Base-by-base conservation (phyloP, 1,140 invertebrate species). In the Monochamus saltuarius region DNA sequence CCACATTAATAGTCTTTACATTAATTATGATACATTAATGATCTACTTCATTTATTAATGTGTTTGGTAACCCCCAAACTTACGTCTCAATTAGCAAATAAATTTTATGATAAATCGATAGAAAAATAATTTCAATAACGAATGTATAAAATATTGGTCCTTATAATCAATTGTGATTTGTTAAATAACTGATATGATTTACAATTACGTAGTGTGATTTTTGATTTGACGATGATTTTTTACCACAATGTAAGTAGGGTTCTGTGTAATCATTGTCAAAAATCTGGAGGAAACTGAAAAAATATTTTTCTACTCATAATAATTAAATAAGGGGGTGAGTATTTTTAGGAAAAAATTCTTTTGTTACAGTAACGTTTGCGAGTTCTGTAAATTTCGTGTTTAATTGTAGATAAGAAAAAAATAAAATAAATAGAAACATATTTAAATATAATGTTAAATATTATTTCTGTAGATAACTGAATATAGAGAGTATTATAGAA, bases 111-210 rank as follows among this genome's bases (percentile, higher is more conserved):
- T 57, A 57, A 46, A 49, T 46, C 29, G 22, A 19, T 58, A 58
- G 45, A 58, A 58, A 58, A 58, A 58, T 58, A 58, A 58, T 49
- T 11, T 29, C 6, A 29, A 29, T 29, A 16, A 47, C 17, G 29
- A 47, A 47, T 49, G 51, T 61, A 61, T 52, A 61, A 61, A 61
- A 54, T 60, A 47, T 60, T 64, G 62, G 62, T 64, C 62, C 62
- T 60, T 64, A 47, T 43, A 50, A 56, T 60, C 40, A 47, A 59
- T 60, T 52, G 37, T 56, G 38, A 52, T 59, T 51, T 42, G 16
- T 50, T 47, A 55, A 49, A 51, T 59, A 51, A 57, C 35, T 59
- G 57, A 59, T 59, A 59, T 59, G 57, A 59, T 47, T 47, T 29
- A 47, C 11, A 47, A 29, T 29, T 29, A 29, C 22, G 16, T 50